These are phyloP conservation scores for Bos javanicus DNA, from an alignment of 2,113 vertebrate genomes.

Conservation along the genomic window DNA sequence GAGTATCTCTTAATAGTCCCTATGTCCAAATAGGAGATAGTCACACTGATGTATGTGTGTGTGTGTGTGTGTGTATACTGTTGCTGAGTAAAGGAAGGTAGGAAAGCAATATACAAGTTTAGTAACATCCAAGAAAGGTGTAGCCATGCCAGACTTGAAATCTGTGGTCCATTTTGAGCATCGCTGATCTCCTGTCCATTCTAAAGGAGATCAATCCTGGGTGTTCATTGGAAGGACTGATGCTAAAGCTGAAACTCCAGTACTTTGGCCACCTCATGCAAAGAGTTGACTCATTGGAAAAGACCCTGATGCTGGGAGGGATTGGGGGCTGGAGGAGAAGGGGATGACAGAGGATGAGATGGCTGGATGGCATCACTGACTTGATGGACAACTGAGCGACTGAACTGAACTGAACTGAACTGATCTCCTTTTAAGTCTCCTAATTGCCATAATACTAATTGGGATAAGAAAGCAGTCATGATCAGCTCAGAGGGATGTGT, in stretches of 20 bases:
- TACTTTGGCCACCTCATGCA: too few relatives aligned
- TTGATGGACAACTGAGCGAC: fast-evolving
- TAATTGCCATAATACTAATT: background rate
- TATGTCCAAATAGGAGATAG: background rate
- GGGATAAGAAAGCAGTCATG: background rate
- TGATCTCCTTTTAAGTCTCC: background rate
- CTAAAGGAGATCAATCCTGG: too few relatives aligned
- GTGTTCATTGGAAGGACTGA: too few relatives aligned
- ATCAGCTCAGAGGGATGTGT: background rate
- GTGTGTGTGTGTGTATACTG: background rate
- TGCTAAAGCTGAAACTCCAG: too few relatives aligned
- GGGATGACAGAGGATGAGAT: too few relatives aligned
- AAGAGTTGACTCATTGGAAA: too few relatives aligned
- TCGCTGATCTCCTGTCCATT: background rate
- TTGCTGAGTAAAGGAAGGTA: background rate
- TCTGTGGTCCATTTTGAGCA: background rate
- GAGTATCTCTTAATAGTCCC: background rate
- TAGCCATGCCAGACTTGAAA: background rate
- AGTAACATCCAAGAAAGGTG: background rate
- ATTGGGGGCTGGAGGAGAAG: too few relatives aligned
- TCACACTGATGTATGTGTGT: background rate
- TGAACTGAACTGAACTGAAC: too few relatives aligned
- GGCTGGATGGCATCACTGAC: too few relatives aligned
- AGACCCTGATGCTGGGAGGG: too few relatives aligned
- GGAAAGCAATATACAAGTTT: background rate